phyloP scores from a whole-genome alignment of 2,888 invertebrate species.

The Conistra vaccinii region DNA sequence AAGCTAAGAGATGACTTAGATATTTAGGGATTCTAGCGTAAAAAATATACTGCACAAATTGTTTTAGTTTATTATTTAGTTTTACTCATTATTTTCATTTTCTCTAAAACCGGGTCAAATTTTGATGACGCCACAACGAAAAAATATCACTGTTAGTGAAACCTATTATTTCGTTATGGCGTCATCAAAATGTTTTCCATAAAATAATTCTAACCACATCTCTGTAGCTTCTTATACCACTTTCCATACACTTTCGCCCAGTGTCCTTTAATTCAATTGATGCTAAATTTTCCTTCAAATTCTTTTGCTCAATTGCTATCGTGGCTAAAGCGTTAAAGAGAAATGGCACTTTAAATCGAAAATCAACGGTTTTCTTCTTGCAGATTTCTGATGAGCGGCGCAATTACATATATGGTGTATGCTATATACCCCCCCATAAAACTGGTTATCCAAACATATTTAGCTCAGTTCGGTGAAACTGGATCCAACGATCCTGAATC shows the following conservation, averaged over 20 bases:
- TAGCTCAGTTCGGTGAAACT: slow-evolving; percentile 12
- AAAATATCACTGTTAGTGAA: too few species aligned
- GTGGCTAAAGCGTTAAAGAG: not conserved
- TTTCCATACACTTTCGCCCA: not conserved
- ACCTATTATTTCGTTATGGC: too few species aligned
- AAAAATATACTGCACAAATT: not conserved
- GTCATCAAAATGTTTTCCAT: not conserved
- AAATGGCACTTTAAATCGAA: not conserved
- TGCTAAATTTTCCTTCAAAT: not conserved
- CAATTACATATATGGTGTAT: slow-evolving; percentile 70
- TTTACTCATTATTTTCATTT: not conserved
- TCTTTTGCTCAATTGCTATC: not conserved
- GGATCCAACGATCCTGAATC: slow-evolving; percentile 5
- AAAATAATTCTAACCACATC: not conserved
- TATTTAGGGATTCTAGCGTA: not conserved
- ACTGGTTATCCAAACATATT: slow-evolving; percentile 16
- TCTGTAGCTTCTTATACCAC: not conserved
- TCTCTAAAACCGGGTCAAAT: not conserved
- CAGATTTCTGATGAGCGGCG: slow-evolving; percentile 74
- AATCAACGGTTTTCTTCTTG: slow-evolving; percentile 46
- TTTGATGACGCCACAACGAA: not conserved
- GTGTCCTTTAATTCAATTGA: not conserved
- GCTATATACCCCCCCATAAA: slow-evolving; percentile 62
- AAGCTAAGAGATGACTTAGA: not conserved
- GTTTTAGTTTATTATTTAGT: not conserved